phyloP scores from a whole-genome alignment of 2,113 vertebrate genomes.

The Serilophus lunatus region DNA sequence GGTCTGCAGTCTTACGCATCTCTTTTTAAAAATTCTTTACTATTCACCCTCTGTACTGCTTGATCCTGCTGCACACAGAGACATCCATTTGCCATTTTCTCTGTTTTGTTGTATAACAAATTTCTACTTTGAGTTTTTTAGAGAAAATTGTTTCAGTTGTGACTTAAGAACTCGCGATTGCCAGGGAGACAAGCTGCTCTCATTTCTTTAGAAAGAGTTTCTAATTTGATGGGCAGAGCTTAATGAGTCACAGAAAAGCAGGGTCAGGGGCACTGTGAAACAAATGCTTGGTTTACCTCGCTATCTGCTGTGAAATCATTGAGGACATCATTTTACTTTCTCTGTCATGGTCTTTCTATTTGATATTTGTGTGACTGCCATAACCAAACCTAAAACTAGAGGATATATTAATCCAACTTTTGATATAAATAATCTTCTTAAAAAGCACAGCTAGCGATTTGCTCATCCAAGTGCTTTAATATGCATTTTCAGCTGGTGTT shows the following conservation, averaged over 20 bases:
- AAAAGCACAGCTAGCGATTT: constrained; percentile 47
- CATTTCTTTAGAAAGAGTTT: constrained; percentile 52
- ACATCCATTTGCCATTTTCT: background rate
- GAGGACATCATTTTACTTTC: background rate
- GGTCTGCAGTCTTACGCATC: background rate
- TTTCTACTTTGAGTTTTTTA: background rate
- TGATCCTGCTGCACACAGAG: background rate
- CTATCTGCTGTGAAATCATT: background rate
- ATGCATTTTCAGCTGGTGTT: constrained; percentile 32
- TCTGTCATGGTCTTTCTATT: background rate
- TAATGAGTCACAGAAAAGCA: constrained; percentile 26
- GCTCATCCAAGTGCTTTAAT: constrained; percentile 25
- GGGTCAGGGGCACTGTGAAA: constrained; percentile 17
- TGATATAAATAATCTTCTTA: constrained; percentile 62
- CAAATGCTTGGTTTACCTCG: constrained; percentile 26
- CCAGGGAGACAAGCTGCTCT: constrained; percentile 63
- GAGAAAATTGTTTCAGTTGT: constrained; percentile 17
- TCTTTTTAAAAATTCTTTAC: background rate
- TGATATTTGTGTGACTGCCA: background rate
- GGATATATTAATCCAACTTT: constrained; percentile 21
- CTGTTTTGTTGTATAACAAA: constrained; percentile 12
- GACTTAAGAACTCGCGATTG: constrained; percentile 17
- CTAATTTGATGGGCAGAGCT: constrained; percentile 61
- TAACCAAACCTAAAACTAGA: background rate
- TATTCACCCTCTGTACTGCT: background rate